Evolutionary conservation across 2,797 vertebrate species (phyloP).

Genomic region (Girardinus metallicus): DNA sequence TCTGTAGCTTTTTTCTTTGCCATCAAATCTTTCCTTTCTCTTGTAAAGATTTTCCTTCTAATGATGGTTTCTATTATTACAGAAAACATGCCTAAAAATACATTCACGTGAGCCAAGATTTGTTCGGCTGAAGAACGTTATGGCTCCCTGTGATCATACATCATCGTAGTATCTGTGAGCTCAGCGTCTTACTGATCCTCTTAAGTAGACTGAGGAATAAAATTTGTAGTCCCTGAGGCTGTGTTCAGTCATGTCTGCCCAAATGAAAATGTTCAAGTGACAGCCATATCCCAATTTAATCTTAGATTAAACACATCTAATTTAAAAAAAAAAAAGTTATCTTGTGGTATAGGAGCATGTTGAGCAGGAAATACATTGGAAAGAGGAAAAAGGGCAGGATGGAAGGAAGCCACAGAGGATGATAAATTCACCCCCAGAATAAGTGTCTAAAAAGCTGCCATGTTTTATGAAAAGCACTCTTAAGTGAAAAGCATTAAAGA

Average conservation of each 20-base stretch:
- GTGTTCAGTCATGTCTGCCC: not conserved
- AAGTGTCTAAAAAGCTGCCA: constrained; percentile 71
- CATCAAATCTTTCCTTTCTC: not conserved
- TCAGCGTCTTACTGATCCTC: not conserved
- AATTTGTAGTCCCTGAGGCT: constrained; percentile 4
- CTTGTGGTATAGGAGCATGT: not conserved
- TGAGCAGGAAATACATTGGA: constrained; percentile 15
- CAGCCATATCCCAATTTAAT: constrained; percentile 9
- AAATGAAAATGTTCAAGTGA: constrained; percentile 15
- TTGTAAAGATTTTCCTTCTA: not conserved
- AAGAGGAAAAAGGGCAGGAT: constrained; percentile 8
- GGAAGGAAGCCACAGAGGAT: constrained; percentile 28
- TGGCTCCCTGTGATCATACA: not conserved
- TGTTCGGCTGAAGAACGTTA: not conserved
- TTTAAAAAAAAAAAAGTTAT: constrained; percentile 7
- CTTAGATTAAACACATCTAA: constrained; percentile 23
- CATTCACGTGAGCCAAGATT: not conserved
- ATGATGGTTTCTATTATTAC: not conserved
- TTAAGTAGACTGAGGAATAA: not conserved
- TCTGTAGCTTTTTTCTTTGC: not conserved
- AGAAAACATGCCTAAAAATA: not conserved
- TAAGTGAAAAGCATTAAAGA: constrained; percentile 82
- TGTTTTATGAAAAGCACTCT: constrained; percentile 79
- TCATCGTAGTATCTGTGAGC: not conserved
- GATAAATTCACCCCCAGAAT: constrained; percentile 66